A percentile compares a stretch with the other conserved stretches of the same genome.
These are phyloP conservation scores for Acrobasis repandana DNA, from an alignment of 2,888 invertebrate genomes.

Conservation along the genomic window DNA sequence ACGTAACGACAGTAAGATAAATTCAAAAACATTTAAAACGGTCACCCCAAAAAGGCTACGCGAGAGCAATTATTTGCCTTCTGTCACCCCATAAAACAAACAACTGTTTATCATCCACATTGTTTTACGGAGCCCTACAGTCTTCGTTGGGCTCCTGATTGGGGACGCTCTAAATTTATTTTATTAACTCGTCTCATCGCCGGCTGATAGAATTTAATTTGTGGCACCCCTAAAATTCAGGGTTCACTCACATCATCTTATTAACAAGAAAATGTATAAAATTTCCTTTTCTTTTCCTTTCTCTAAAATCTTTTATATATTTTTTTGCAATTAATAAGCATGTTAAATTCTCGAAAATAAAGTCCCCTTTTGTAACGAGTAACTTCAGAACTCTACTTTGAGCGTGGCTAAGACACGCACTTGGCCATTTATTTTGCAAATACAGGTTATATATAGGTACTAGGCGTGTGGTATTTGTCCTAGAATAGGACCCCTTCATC, in stretches of 20 bases:
- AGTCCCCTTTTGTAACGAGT: too few species aligned
- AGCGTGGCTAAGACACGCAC: too few species aligned
- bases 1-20: neutral
- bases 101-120: slow-evolving; percentile 69
- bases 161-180: slow-evolving; percentile 73
- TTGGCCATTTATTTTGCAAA: too few species aligned
- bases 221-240: slow-evolving; percentile 58
- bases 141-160: slow-evolving; percentile 58
- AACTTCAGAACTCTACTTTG: too few species aligned
- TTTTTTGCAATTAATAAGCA: too few species aligned
- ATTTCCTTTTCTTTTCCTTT: too few species aligned
- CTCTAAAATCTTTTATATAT: too few species aligned
- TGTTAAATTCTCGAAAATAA: too few species aligned
- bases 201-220: slow-evolving; percentile 79
- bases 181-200: slow-evolving; percentile 82
- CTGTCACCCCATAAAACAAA: slow-evolving; percentile 66
- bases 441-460: too few species aligned
- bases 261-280: too few species aligned
- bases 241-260: slow-evolving; percentile 49
- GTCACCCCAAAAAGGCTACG: slow-evolving; percentile 50
- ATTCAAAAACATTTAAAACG: slow-evolving; percentile 45
- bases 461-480: too few species aligned
- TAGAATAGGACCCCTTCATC: too few species aligned
- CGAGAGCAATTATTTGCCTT: slow-evolving; percentile 70
- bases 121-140: slow-evolving; percentile 68